Evolutionary conservation across 2,113 vertebrate genomes (phyloP), one percentile per base, ranked within the genome.

Genomic region (Tringa solitaria): DNA sequence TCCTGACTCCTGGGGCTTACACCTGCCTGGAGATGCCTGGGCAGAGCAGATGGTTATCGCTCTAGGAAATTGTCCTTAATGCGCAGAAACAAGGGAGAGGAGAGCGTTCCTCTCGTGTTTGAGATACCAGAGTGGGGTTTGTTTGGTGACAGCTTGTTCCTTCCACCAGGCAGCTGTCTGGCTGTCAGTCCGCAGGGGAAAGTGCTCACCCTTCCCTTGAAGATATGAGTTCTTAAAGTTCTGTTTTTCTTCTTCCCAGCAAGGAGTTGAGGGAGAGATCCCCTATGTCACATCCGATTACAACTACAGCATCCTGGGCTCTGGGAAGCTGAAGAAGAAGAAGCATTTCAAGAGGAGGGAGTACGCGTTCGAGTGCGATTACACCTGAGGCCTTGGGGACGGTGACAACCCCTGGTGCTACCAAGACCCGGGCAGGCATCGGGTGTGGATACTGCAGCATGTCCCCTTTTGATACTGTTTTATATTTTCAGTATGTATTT

Each of bases 281-380:
- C 99, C 99, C 0, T 99, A 99, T 0, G 76, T 99, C 77, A 99
- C 99, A 0, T 97, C 98, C 0, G 98, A 99, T 84, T 99, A 99
- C 93, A 99, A 99, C 68, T 98, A 99, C 74, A 98, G 98, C 69
- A 96, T 99, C 67, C 64, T 97, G 22, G 98, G 99, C 9, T 98
- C 99, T 24, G 99, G 98, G 75, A 99, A 98, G 85, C 93, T 99
- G 59, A 98, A 98, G 64, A 89, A 98, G 39, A 98, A 97, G 92
- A 98, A 98, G 84, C 95, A 94, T 61, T 83, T 98, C 61, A 91
- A 56, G 78, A 98, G 97, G 93, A 68, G 69, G 24, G 61, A 33
- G 20, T 82, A 94, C 1, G 5, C 20, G 0, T 91, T 60, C 3
- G 64, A 5, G 45, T 65, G 85, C 2, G 70, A 90, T 37, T 75